These are phyloP conservation scores for Autographa gamma DNA, from an alignment of 2,888 invertebrate species.

Conservation along the genomic window DNA sequence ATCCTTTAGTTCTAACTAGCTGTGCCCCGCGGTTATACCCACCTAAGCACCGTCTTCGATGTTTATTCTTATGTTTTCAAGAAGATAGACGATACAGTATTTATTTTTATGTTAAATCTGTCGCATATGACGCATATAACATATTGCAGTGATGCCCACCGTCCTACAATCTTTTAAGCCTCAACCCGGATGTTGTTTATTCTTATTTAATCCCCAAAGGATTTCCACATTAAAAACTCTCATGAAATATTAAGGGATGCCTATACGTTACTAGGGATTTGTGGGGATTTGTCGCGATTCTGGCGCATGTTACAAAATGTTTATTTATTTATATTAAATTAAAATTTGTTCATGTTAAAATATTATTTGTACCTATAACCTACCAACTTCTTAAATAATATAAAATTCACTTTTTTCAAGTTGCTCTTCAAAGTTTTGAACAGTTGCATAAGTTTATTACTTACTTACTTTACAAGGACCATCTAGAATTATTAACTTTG, in stretches of 20 bases:
- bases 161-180: conserved; percentile 37
- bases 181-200: conserved; percentile 51
- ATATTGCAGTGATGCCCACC: not conserved
- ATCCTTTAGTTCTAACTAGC: no score
- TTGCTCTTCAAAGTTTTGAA: not conserved
- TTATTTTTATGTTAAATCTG: not conserved
- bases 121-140: conserved; percentile 1
- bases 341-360: not conserved
- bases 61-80: not conserved
- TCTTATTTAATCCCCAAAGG: conserved; percentile 53
- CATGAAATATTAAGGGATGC: conserved; percentile 55
- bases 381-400: not conserved
- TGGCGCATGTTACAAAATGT: conserved; percentile 43
- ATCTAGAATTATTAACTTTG: not conserved
- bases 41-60: no score
- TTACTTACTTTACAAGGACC: not conserved
- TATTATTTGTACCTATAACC: not conserved
- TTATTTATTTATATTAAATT: conserved; percentile 40
- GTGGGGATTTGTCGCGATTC: conserved; percentile 46
- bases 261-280: conserved; percentile 47
- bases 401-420: not conserved
- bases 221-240: conserved; percentile 57
- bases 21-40: no score
- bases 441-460: not conserved
- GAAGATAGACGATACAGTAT: not conserved